Evolutionary conservation across 2,888 invertebrate genomes (phyloP).

Genomic region (Lithophane semibrunnea): DNA sequence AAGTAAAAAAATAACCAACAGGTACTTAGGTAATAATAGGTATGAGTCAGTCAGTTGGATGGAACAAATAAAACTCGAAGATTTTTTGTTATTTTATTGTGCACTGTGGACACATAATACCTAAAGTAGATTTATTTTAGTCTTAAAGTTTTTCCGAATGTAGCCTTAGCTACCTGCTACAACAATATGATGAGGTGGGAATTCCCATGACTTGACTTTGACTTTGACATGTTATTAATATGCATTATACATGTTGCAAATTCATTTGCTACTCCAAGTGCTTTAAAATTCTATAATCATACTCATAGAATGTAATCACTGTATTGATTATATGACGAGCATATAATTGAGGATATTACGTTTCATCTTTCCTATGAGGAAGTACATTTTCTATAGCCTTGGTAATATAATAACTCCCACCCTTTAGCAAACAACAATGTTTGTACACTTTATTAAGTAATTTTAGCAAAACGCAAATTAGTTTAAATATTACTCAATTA

Average conservation of each 20-base stretch:
- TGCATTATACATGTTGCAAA: background rate
- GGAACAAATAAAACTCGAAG: background rate
- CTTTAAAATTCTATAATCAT: constrained; percentile 19
- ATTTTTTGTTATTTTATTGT: background rate
- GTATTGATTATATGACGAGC: constrained; percentile 22
- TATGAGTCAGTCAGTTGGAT: constrained; percentile 1
- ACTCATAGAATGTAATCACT: constrained; percentile 13
- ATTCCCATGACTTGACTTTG: background rate
- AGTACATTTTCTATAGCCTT: constrained; percentile 64
- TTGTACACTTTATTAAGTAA: constrained; percentile 5
- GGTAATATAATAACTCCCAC: constrained; percentile 40
- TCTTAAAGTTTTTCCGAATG: background rate
- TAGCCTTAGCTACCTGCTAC: background rate
- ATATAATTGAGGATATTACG: constrained; percentile 54
- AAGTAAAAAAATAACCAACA: background rate
- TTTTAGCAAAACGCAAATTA: constrained; percentile 5
- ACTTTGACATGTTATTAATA: no score
- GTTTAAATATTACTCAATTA: background rate
- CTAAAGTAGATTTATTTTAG: background rate
- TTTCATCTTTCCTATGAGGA: constrained; percentile 35
- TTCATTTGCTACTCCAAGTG: background rate
- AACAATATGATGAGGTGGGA: background rate
- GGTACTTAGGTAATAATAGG: background rate
- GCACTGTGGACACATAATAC: background rate
- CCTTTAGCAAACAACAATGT: constrained; percentile 46